Conservation (phyloP, 2,888 invertebrate genomes). For the Homarus gammarus region DNA sequence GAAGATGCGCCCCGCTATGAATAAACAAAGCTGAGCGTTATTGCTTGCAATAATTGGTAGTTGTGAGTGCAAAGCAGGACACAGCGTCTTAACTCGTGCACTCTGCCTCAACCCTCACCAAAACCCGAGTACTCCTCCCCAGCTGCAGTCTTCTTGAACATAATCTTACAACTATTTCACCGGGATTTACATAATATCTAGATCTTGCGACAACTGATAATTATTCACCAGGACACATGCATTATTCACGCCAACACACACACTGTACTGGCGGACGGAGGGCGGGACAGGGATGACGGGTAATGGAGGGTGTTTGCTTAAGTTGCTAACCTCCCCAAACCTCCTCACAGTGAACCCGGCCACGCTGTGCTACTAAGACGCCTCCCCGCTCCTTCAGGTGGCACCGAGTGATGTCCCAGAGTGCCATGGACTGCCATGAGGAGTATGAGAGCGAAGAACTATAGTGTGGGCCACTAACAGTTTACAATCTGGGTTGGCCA, state of each 20-base stretch:
- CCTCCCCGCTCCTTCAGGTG: neutral
- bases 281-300: slow-evolving; percentile 25
- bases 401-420: neutral
- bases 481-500: neutral
- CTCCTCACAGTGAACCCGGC: neutral
- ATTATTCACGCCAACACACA: neutral
- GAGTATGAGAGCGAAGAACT: neutral
- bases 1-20: slow-evolving; percentile 9
- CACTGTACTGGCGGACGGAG: slow-evolving; percentile 6
- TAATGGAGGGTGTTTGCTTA: neutral
- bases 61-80: slow-evolving; percentile 46
- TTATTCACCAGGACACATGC: slow-evolving; percentile 20
- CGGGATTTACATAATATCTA: slow-evolving; percentile 40
- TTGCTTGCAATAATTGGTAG: slow-evolving; percentile 50
- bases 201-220: slow-evolving; percentile 19
- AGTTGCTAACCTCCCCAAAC: neutral
- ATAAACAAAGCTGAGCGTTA: slow-evolving; percentile 42
- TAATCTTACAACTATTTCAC: slow-evolving; percentile 19
- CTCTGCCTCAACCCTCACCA: neutral
- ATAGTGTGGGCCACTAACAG: neutral
- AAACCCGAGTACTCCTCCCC: neutral
- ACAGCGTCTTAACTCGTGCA: slow-evolving; percentile 4
- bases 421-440: neutral
- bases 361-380: neutral
- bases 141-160: neutral